Base-by-base conservation (phyloP, 2,797 vertebrate genomes). In the Takifugu ocellatus region DNA sequence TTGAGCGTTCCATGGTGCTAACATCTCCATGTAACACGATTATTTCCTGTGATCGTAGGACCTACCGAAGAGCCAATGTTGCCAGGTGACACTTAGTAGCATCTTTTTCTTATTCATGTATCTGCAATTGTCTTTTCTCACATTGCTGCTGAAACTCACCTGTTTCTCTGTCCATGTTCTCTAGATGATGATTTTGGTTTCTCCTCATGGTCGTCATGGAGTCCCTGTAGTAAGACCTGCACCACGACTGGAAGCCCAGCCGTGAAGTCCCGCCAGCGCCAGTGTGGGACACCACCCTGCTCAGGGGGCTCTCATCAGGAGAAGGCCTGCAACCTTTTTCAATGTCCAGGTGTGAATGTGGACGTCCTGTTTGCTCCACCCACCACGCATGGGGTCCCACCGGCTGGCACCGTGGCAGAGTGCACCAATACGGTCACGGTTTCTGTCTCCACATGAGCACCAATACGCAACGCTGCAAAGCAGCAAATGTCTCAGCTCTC, bases 241-340 rank as follows among this genome's bases (percentile, higher is more conserved):
- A 93, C 85, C 0, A 91, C 92, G 6, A 68, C 81, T 0, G 54
- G 52, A 10, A 74, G 31, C 3, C 93, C 93, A 0, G 87, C 92
- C 0, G 49, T 70, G 46, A 94, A 94, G 80, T 86, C 84, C 33
- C 92, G 94, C 0, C 66, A 72, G 6, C 89, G 94, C 10, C 70
- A 75, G 46, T 97, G 95, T 57, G 10, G 61, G 15, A 81, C 45
- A n/a, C 76, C 79, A 0, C 90, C 89, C 48, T 96, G 94, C 65
- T 74, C 84, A 0, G 93, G 93, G 36, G 78, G 68, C 11, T 36
- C 80, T 1, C 82, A 63, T 15, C 93, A 96, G 77, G 87, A 93
- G 63, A 90, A 73, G 14, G 84, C 87, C 2, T 97, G 95, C 79
- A 96, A 97, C 83, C 72, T 96, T 54, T 93, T 93, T 0, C 91